phyloP scores from a whole-genome alignment of 2,113 vertebrate species.

The Pygoscelis adeliae region DNA sequence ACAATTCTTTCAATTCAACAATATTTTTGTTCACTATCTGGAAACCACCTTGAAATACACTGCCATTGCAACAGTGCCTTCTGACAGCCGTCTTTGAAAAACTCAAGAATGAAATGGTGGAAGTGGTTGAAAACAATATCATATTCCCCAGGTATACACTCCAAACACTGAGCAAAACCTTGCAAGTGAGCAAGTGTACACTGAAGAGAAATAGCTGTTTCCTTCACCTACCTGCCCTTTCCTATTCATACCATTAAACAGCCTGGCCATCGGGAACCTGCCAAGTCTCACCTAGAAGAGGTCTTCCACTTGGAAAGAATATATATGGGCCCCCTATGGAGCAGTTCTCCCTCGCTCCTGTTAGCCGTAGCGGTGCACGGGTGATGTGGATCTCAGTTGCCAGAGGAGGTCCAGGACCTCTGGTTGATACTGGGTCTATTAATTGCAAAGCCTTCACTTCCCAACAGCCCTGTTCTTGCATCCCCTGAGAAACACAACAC shows the following conservation, averaged over 20 bases:
- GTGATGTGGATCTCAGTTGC: not conserved
- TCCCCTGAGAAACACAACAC: not conserved
- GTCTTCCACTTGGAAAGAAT: not conserved
- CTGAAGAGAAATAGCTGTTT: not conserved
- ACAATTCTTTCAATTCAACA: not conserved
- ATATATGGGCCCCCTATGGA: not conserved
- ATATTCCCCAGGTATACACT: not conserved
- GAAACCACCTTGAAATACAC: not conserved
- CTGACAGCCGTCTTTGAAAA: not conserved
- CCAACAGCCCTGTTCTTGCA: not conserved
- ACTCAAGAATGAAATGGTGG: not conserved
- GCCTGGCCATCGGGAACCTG: not conserved
- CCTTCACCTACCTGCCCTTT: not conserved
- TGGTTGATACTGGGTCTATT: not conserved
- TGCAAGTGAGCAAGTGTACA: not conserved
- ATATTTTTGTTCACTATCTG: not conserved
- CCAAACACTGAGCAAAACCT: not conserved
- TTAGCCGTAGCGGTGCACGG: not conserved
- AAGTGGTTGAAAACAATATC: not conserved
- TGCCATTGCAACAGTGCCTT: not conserved
- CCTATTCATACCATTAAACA: not conserved
- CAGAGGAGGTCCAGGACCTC: not conserved
- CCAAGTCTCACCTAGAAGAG: not conserved
- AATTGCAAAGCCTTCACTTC: not conserved
- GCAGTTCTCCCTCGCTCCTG: not conserved